phyloP scores from a whole-genome alignment of 2,113 vertebrate genomes.

The Catharus minimus region DNA sequence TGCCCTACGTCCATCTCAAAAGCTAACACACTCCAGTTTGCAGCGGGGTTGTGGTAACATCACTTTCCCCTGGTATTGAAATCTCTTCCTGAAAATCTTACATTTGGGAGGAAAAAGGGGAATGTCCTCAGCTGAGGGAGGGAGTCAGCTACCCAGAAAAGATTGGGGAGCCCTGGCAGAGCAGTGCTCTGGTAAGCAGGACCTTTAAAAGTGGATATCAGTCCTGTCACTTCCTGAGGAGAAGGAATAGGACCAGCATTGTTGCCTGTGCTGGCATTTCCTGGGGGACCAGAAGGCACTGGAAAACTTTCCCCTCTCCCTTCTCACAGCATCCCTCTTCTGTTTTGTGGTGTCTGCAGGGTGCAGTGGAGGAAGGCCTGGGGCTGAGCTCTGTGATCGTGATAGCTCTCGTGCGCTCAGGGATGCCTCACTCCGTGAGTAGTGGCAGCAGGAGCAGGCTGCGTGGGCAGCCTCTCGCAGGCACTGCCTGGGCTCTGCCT shows the following conservation, averaged over 20 bases:
- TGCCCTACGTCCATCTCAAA: not conserved
- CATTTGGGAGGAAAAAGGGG: not conserved
- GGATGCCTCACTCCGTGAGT: constrained; percentile 19
- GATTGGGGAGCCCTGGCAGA: rapidly evolving
- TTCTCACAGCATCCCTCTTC: not conserved
- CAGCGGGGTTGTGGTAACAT: not conserved
- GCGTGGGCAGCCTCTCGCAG: not conserved
- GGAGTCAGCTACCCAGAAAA: not conserved
- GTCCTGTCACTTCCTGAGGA: not conserved
- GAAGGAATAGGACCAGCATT: not conserved
- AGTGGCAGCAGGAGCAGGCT: rapidly evolving
- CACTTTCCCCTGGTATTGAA: not conserved
- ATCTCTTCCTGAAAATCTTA: not conserved
- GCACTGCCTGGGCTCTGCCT: not conserved
- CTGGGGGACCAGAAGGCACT: not conserved
- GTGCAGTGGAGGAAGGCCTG: constrained; percentile 52
- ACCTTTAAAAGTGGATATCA: not conserved
- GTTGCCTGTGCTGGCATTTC: not conserved
- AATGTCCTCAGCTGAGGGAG: not conserved
- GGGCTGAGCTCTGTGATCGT: constrained; percentile 22
- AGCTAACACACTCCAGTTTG: not conserved
- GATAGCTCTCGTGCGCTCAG: constrained; percentile 8
- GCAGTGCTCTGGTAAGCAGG: not conserved
- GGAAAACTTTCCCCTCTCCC: not conserved
- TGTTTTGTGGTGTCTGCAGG: constrained; percentile 4